phyloP scores from a whole-genome alignment of 1,140 invertebrate genomes.

The Gonatopus flavifemur region DNA sequence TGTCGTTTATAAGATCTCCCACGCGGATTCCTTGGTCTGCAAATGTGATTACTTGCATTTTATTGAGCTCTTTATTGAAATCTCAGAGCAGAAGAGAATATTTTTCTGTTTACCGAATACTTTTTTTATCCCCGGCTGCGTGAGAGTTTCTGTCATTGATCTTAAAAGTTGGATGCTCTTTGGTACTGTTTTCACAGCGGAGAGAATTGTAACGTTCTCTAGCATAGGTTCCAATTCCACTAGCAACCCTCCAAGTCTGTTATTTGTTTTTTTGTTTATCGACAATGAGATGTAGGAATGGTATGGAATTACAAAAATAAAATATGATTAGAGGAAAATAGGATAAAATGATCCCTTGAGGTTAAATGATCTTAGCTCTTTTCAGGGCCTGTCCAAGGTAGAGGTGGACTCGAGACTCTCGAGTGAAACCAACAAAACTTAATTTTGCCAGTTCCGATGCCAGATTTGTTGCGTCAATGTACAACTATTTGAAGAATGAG shows the following conservation, averaged over 20 bases:
- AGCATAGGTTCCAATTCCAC: conserved; percentile 55
- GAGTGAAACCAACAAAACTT: too few species aligned
- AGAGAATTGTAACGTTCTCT: conserved; percentile 52
- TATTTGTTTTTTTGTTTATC: too few species aligned
- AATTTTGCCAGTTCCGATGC: too few species aligned
- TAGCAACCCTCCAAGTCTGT: conserved; percentile 53
- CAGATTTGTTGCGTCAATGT: too few species aligned
- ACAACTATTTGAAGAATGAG: too few species aligned
- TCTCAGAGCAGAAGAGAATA: not conserved
- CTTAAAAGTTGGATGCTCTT: conserved; percentile 63
- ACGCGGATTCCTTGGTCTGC: conserved; percentile 59
- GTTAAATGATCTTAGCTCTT: too few species aligned
- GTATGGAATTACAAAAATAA: too few species aligned
- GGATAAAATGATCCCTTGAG: too few species aligned
- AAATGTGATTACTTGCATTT: conserved; percentile 12
- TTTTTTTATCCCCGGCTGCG: conserved; percentile 61
- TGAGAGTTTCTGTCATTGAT: conserved; percentile 62
- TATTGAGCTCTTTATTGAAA: not conserved
- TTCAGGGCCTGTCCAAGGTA: too few species aligned
- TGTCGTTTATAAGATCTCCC: conserved; percentile 59
- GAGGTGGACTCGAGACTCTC: too few species aligned
- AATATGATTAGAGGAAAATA: too few species aligned
- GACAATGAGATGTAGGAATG: too few species aligned
- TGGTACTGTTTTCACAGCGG: conserved; percentile 60
- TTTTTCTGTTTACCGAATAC: conserved; percentile 55